Base-by-base conservation (phyloP, 2,113 vertebrate genomes). In the Colistium nudipinnis region DNA sequence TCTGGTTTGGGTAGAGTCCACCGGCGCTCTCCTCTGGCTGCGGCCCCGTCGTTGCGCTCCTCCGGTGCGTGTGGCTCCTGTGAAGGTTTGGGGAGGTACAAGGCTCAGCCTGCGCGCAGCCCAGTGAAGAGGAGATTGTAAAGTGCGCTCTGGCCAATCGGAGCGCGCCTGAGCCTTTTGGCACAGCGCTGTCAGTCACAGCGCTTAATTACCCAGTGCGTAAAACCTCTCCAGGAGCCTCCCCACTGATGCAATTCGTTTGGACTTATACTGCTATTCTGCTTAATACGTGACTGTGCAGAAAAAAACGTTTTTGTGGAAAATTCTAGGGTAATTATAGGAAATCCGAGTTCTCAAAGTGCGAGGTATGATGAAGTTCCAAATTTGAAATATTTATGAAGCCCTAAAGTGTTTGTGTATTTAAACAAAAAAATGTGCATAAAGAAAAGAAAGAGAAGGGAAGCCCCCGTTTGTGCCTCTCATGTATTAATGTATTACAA, bases 151-250 rank as follows among this genome's bases (percentile, higher is more conserved):
- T 62, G 75, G 71, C 93, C 93, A 94, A 94, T 94, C 60, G 80
- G 86, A 93, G 77, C 3, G 78, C 72, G 81, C 62, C 81, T 74
- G 74, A 38, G 86, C 91, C 89, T 90, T 92, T 91, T 92, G 90
- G 88, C 87, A 83, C 84, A 63, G 60, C 12, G 72, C 82, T 91
- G 91, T 90, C 90, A 92, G 85, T 92, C 91, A 92, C 65, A 82
- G 70, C 39, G 67, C 76, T 87, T 88, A 86, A 89, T 86, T 87
- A 90, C 77, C 72, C 61, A 11, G 69, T 19, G 81, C 60, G 83
- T 81, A 83, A 88, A 80, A 88, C 63, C 75, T 59, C 83, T 38
- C 62, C 69, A 64, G 70, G 75, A 86, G 70, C 53, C 79, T 55
- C 65, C 54, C 44, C 20, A 31, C 62, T 51, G 41, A 17, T 17